A percentile compares a stretch with the other conserved stretches of the same genome.
Evolutionary conservation across 2,797 vertebrate species (phyloP).

Genomic region (Jordanella pulchra): DNA sequence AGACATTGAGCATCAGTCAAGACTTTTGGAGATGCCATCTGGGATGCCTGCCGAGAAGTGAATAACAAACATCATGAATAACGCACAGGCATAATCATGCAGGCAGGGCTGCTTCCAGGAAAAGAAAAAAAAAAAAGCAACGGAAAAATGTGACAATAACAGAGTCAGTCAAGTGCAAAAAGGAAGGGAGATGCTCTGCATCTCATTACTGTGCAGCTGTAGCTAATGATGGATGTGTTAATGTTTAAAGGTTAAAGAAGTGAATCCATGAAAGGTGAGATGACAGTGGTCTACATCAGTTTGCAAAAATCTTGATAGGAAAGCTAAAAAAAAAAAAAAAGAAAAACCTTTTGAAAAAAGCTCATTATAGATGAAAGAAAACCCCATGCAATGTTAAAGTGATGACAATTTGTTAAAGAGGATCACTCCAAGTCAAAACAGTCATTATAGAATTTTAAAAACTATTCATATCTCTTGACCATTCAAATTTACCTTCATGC

Average conservation of each 20-base stretch:
- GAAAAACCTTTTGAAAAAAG: slow-evolving; percentile 10
- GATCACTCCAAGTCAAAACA: not conserved
- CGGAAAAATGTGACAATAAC: slow-evolving; percentile 42
- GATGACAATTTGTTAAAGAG: not conserved
- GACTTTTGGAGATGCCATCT: slow-evolving; percentile 81
- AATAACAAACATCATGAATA: slow-evolving; percentile 79
- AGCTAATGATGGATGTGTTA: slow-evolving; percentile 16
- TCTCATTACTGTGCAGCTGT: slow-evolving; percentile 20
- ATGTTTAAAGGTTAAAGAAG: slow-evolving; percentile 23
- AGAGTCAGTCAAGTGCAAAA: slow-evolving; percentile 53
- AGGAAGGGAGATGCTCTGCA: slow-evolving; percentile 13
- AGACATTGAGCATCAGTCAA: slow-evolving; percentile 80
- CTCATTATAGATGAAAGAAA: not conserved
- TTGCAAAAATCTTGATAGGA: slow-evolving; percentile 5
- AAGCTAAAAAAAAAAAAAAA: slow-evolving; percentile 18
- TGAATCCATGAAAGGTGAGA: slow-evolving; percentile 18
- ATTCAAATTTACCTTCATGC: not conserved
- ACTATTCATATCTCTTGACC: not conserved
- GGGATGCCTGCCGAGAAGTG: slow-evolving; percentile 70
- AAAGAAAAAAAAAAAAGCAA: slow-evolving; percentile 7
- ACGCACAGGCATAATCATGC: slow-evolving; percentile 45
- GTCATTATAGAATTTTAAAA: not conserved
- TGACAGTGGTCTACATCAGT: slow-evolving; percentile 14
- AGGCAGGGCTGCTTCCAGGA: slow-evolving; percentile 29
- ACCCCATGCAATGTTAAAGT: not conserved